phyloP scores from a whole-genome alignment of 2,888 invertebrate species.

The Acholoe squamosa region DNA sequence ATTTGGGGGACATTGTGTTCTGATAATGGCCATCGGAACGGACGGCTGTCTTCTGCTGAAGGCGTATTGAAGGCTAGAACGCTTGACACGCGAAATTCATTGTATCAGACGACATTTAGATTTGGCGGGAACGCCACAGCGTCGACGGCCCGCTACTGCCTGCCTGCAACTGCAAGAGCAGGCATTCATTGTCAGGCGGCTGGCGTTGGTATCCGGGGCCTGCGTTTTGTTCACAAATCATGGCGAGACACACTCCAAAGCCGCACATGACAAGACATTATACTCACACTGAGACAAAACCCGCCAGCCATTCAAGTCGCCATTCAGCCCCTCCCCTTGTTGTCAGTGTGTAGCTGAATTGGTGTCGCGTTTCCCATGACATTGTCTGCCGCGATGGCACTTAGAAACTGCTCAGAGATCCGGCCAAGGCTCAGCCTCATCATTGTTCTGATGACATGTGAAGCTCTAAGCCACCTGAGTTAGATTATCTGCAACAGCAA shows the following conservation, averaged over 20 bases:
- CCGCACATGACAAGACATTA: constrained; percentile 29
- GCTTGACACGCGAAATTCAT: constrained; percentile 47
- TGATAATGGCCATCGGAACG: constrained; percentile 17
- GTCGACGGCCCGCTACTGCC: background rate
- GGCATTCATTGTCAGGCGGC: background rate
- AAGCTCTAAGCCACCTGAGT: background rate
- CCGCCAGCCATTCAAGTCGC: background rate
- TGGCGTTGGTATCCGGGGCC: constrained; percentile 5
- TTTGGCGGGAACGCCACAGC: background rate
- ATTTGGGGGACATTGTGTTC: constrained; percentile 46
- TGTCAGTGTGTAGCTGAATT: constrained; percentile 6
- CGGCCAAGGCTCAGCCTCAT: background rate
- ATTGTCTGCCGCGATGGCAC: constrained; percentile 17
- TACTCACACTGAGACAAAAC: background rate
- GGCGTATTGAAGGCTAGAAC: constrained; percentile 19
- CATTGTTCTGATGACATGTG: constrained; percentile 31
- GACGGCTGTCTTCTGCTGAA: background rate
- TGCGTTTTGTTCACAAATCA: constrained; percentile 21
- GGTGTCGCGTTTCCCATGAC: constrained; percentile 39
- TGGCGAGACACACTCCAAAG: constrained; percentile 2
- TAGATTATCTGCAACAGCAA: background rate
- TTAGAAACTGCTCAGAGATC: constrained; percentile 23
- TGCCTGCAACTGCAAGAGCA: background rate
- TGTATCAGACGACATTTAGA: constrained; percentile 49
- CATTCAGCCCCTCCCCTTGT: constrained; percentile 22